Evolutionary conservation across 2,888 invertebrate genomes (phyloP).

Genomic region (Papilio demoleus): DNA sequence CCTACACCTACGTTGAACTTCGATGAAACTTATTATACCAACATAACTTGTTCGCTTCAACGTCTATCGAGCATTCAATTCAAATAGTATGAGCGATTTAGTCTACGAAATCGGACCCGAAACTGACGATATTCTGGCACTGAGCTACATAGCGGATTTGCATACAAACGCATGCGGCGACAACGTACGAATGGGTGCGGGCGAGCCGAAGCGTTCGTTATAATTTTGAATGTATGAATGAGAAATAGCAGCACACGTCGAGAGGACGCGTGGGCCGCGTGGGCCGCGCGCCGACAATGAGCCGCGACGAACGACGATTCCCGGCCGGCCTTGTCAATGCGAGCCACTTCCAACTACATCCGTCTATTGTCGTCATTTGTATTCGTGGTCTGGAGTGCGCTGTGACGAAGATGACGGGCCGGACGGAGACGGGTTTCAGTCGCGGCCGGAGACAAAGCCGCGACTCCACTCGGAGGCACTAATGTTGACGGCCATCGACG

Average conservation of each 20-base stretch:
- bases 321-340: conserved; percentile 84
- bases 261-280: conserved; percentile 73
- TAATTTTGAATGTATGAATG: conserved; percentile 84
- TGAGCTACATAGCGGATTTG: conserved; percentile 70
- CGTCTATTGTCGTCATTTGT: conserved; percentile 82
- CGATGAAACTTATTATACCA: conserved; percentile 61
- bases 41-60: conserved; percentile 79
- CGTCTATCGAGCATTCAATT: conserved; percentile 82
- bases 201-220: conserved; percentile 76
- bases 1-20: conserved; percentile 69
- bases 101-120: conserved; percentile 78
- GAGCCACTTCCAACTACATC: conserved; percentile 83
- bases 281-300: conserved; percentile 79
- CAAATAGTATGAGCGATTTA: conserved; percentile 81
- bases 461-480: conserved; percentile 1
- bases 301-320: conserved; percentile 79
- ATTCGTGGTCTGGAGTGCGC: conserved; percentile 77
- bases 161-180: conserved; percentile 80
- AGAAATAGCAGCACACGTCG: conserved; percentile 74
- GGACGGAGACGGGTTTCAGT: conserved; percentile 47
- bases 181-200: conserved; percentile 76
- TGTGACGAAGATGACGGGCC: conserved; percentile 69
- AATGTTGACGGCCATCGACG: conserved; percentile 25
- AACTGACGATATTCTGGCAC: conserved; percentile 79
- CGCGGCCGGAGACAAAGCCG: conserved; percentile 28